phyloP scores from a whole-genome alignment of 2,113 vertebrate genomes.

The Prietella phreatophila region DNA sequence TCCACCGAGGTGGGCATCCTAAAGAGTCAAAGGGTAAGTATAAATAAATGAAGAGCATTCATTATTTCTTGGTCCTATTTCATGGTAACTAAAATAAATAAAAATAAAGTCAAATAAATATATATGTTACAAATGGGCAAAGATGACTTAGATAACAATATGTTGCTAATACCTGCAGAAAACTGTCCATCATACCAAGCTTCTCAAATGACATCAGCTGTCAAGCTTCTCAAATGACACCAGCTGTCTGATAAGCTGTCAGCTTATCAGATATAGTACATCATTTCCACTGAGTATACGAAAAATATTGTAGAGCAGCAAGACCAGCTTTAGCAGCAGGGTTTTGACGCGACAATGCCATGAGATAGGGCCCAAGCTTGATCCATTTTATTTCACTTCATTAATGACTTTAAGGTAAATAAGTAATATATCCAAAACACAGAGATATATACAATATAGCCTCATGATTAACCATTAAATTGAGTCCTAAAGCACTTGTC shows the following conservation, averaged over 20 bases:
- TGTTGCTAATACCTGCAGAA: background rate
- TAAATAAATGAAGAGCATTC: background rate
- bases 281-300: background rate
- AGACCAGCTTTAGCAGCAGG: background rate
- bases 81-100: background rate
- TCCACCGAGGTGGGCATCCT: slow-evolving; percentile 87
- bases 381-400: background rate
- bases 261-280: background rate
- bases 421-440: background rate
- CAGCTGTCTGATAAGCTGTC: no score
- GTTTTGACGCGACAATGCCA: background rate
- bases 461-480: background rate
- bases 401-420: background rate
- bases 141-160: background rate
- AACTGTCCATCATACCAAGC: background rate
- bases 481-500: no score
- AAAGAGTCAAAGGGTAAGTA: slow-evolving; percentile 36
- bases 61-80: background rate
- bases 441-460: background rate
- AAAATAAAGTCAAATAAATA: background rate
- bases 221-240: background rate
- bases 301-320: background rate
- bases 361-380: background rate
- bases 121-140: background rate
- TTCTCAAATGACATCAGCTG: background rate